Percentiles rank a stretch among this genome's conserved stretches.
These are phyloP conservation scores for Apeira syringaria DNA, from an alignment of 2,888 invertebrate species.

Conservation along the genomic window DNA sequence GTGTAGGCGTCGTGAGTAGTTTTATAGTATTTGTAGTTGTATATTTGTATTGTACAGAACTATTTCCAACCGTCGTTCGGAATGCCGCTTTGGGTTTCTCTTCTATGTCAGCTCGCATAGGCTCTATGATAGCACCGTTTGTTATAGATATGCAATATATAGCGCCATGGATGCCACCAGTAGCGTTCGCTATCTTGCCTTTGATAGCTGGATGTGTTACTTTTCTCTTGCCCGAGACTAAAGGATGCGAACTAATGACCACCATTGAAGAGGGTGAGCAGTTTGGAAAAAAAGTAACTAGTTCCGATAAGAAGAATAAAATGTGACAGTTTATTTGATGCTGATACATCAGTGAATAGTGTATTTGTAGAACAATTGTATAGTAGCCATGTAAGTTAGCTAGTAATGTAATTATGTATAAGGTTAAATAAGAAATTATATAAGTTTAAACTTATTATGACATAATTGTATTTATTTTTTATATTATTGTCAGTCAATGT, in stretches of 20 bases:
- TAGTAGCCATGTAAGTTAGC: no score
- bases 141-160: slow-evolving; percentile 84
- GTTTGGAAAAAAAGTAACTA: slow-evolving; percentile 55
- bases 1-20: slow-evolving; percentile 90
- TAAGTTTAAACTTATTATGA: no score
- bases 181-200: slow-evolving; percentile 88
- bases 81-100: slow-evolving; percentile 94
- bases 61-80: slow-evolving; percentile 94
- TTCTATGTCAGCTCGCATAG: slow-evolving; percentile 94
- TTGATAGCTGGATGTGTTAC: slow-evolving; percentile 79
- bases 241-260: slow-evolving; percentile 89
- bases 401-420: no score
- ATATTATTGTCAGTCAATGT: no score
- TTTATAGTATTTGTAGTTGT: slow-evolving; percentile 93
- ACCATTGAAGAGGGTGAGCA: slow-evolving; percentile 91
- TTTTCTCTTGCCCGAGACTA: slow-evolving; percentile 90
- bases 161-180: slow-evolving; percentile 85
- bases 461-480: no score
- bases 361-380: no score
- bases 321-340: no score
- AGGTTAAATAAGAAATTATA: no score
- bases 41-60: slow-evolving; percentile 93
- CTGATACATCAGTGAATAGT: no score
- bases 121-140: slow-evolving; percentile 93
- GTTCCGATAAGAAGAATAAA: background rate